Evolutionary conservation across 2,113 vertebrate species (phyloP), one percentile per base, ranked within the genome.

Genomic region (Theropithecus gelada): DNA sequence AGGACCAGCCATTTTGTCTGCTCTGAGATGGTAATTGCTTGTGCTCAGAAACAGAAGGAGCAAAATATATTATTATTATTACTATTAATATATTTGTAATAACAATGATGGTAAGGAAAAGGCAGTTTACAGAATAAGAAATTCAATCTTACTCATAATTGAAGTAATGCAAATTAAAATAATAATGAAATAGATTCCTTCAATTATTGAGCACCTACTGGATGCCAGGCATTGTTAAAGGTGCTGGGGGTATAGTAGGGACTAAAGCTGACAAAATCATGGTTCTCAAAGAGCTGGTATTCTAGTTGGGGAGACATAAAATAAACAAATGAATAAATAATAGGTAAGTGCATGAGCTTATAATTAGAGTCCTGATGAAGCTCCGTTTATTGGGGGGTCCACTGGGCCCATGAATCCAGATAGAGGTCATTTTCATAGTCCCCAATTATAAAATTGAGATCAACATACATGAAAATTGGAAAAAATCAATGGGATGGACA

Each of bases 121-220:
- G 6, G 7, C 12, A 90, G 17, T 86, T 96, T 91, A 87, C 1
- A 94, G 72, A 83, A 88, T 3, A 96, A 94, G 61, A 93, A 89
- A 86, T 57, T 68, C 25, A 90, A n/a, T 48, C 27, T 84, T 92
- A 86, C 5, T 97, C n/a, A 91, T 91, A 76, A 90, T 32, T 70
- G 81, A 92, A 94, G 12, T 75, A 88, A 68, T 86, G 6, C 32
- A 92, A 88, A 92, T 73, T 59, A 93, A 96, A 96, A 96, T 85
- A 75, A 95, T 79, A 70, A 70, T 89, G 12, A 27, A 92, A 61
- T 50, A 27, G 1, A 78, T 50, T 93, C 66, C 72, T 50, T 94
- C 17, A 93, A 38, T 66, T 64, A 73, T 25, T 76, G 78, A 82
- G 20, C 4, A 61, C 38, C 45, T 94, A 61, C 25, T 78, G 0